A percentile compares a stretch with the other conserved stretches of the same genome.
Conservation (phyloP, 1,140 invertebrate genomes). For the Trypoxylus dichotomus region DNA sequence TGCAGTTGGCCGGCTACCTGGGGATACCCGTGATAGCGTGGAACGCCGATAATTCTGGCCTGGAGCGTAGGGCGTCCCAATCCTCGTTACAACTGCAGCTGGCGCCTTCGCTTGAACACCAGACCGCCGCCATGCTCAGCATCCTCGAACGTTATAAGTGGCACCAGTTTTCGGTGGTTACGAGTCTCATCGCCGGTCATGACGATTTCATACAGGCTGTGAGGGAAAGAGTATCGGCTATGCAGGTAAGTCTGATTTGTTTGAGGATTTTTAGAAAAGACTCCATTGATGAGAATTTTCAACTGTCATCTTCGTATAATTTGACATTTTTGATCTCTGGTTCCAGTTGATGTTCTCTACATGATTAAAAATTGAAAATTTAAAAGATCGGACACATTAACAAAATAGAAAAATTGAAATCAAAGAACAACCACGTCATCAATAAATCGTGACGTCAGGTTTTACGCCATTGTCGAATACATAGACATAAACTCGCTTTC, state of each 20-base stretch:
- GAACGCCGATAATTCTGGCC: conserved; percentile 87
- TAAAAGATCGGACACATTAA: too few species aligned
- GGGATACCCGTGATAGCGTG: conserved; percentile 90
- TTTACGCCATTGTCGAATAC: too few species aligned
- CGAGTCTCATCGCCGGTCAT: conserved; percentile 90
- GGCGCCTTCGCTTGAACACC: conserved; percentile 91
- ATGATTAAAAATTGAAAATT: neutral
- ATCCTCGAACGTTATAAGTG: conserved; percentile 94
- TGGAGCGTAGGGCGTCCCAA: conserved; percentile 75
- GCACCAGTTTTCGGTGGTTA: conserved; percentile 93
- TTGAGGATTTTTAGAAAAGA: too few species aligned
- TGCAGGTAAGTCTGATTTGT: conserved; percentile 59
- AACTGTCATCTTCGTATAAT: too few species aligned
- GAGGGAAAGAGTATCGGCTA: conserved; percentile 78
- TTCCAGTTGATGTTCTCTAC: neutral
- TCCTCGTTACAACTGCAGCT: conserved; percentile 85
- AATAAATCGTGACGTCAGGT: too few species aligned
- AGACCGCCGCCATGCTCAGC: conserved; percentile 90
- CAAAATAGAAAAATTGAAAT: too few species aligned
- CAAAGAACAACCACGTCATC: too few species aligned
- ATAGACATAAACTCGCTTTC: too few species aligned
- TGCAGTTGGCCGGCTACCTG: conserved; percentile 74
- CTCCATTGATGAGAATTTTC: neutral
- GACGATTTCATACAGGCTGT: conserved; percentile 94
- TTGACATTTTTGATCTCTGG: too few species aligned